These are phyloP conservation scores for Eupithecia vulgata DNA, from an alignment of 2,888 invertebrate species.

Conservation along the genomic window DNA sequence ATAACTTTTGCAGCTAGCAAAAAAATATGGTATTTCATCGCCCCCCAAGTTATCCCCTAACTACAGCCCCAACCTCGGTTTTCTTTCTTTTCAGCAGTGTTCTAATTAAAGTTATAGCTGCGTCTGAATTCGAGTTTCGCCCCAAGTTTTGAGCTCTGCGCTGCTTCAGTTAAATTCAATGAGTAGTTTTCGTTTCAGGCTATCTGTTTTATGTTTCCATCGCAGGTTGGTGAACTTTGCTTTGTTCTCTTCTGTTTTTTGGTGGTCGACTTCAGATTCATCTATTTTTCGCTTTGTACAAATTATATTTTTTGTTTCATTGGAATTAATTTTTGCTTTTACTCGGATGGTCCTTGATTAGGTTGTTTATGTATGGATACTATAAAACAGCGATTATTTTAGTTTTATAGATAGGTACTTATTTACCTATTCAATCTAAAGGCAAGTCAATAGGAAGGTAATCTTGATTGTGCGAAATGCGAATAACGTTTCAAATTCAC, in stretches of 20 bases:
- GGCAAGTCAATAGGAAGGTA: background rate
- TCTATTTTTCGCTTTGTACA: conserved; percentile 1
- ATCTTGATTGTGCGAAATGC: background rate
- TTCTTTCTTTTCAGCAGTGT: conserved; percentile 67
- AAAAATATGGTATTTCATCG: background rate
- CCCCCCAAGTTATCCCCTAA: background rate
- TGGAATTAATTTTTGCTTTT: background rate
- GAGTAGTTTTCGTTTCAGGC: conserved; percentile 34
- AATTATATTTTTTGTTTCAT: background rate
- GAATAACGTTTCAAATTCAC: background rate
- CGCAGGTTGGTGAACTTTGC: conserved; percentile 20
- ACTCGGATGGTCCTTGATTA: background rate
- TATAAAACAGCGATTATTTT: background rate
- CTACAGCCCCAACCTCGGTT: conserved; percentile 42
- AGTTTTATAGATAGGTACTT: background rate
- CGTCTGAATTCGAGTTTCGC: conserved; percentile 48
- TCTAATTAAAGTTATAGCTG: conserved; percentile 76
- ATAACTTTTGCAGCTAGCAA: background rate
- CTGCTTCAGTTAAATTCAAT: conserved; percentile 28
- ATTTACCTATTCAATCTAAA: background rate
- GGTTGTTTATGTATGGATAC: background rate
- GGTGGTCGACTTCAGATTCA: conserved; percentile 4
- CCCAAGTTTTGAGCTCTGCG: conserved; percentile 46
- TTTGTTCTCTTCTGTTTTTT: conserved; percentile 6
- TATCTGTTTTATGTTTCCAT: conserved; percentile 28